Evolutionary conservation across 2,113 vertebrate genomes (phyloP).

Genomic region (Danionella cerebrum): DNA sequence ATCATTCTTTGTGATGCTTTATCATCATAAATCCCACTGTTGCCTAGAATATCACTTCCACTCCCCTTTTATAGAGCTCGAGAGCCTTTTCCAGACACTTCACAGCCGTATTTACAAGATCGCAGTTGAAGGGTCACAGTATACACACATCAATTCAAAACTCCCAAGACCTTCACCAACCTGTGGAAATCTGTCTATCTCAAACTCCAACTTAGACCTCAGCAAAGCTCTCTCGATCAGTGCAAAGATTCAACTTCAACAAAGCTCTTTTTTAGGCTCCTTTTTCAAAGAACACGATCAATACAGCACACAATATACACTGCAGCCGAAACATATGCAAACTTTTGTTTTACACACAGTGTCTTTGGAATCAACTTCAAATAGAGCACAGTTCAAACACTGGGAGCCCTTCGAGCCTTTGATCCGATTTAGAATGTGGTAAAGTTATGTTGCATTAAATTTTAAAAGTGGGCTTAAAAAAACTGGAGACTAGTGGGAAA

Average conservation of each 20-base stretch:
- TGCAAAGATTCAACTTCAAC: slow-evolving; percentile 51
- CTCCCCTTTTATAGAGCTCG: slow-evolving; percentile 39
- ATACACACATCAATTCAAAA: slow-evolving; percentile 23
- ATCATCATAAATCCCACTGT: slow-evolving; percentile 57
- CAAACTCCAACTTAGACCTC: background rate
- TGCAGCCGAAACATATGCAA: slow-evolving; percentile 65
- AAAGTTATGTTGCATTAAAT: slow-evolving; percentile 71
- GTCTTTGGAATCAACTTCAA: slow-evolving; percentile 73
- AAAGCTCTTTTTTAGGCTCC: slow-evolving; percentile 43
- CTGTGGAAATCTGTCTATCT: slow-evolving; percentile 5
- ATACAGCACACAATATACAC: slow-evolving; percentile 53
- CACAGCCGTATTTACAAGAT: slow-evolving; percentile 21
- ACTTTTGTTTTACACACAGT: slow-evolving; percentile 75
- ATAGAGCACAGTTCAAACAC: slow-evolving; percentile 73
- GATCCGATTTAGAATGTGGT: slow-evolving; percentile 70
- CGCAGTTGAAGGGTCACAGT: slow-evolving; percentile 15
- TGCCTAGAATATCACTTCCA: slow-evolving; percentile 40
- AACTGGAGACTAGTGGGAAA: slow-evolving; percentile 60
- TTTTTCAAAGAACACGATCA: slow-evolving; percentile 49
- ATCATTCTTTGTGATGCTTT: slow-evolving; percentile 54
- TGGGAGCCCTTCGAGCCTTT: slow-evolving; percentile 56
- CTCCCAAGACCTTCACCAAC: slow-evolving; percentile 3
- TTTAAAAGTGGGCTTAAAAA: slow-evolving; percentile 63
- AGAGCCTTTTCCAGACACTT: slow-evolving; percentile 43
- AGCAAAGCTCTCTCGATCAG: slow-evolving; percentile 28